Percentiles rank a stretch among this genome's conserved stretches.
These are phyloP conservation scores for Coleophora deauratella DNA, from an alignment of 2,888 invertebrate species.

Conservation along the genomic window DNA sequence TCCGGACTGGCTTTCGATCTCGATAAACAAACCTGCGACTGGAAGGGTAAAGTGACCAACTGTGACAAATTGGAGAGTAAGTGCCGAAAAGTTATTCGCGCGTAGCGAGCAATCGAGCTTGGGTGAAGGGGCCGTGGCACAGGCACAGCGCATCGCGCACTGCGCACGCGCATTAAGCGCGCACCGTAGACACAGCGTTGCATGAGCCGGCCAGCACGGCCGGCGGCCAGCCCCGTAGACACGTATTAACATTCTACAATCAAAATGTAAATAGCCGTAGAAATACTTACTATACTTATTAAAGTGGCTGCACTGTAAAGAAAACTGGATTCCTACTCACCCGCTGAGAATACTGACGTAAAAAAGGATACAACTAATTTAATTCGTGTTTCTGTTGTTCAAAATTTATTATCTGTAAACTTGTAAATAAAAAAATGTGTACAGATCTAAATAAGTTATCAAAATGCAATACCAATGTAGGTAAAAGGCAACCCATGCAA, in stretches of 20 bases:
- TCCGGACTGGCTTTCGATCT: slow-evolving; percentile 98
- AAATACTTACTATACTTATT: no score
- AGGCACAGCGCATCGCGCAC: slow-evolving; percentile 67
- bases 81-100: slow-evolving; percentile 75
- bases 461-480: no score
- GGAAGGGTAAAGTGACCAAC: slow-evolving; percentile 98
- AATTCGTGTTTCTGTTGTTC: no score
- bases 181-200: slow-evolving; percentile 55
- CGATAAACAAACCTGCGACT: slow-evolving; percentile 98
- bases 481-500: no score
- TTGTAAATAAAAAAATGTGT: no score
- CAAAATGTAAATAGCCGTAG: neutral
- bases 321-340: no score
- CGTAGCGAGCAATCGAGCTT: slow-evolving; percentile 67
- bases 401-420: no score
- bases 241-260: slow-evolving; percentile 45
- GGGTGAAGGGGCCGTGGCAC: slow-evolving; percentile 71
- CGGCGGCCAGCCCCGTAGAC: slow-evolving; percentile 37
- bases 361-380: no score
- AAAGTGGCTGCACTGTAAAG: no score
- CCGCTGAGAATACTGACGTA: no score
- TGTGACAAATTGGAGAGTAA: slow-evolving; percentile 98
- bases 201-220: slow-evolving; percentile 23
- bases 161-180: slow-evolving; percentile 62
- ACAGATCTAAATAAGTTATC: no score